A percentile compares a stretch with the other conserved stretches of the same genome.
Conservation (phyloP, 2,797 vertebrate genomes). For the Nyctalus aviator region DNA sequence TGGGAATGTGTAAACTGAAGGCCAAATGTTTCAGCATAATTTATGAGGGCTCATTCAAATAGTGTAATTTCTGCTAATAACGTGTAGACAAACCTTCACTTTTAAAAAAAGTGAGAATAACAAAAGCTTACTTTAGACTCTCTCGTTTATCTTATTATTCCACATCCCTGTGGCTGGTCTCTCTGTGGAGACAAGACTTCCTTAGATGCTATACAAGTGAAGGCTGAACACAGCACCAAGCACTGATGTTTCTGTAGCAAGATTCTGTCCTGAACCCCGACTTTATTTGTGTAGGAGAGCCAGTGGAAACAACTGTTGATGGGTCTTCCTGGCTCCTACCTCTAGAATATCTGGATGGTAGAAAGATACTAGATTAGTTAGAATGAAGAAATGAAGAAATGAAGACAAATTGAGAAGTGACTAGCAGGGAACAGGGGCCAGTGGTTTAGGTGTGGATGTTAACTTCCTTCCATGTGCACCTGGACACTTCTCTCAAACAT, state of each 20-base stretch:
- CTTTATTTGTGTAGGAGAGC: neutral
- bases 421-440: neutral
- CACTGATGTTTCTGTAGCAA: neutral
- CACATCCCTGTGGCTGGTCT: neutral
- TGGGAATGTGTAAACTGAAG: neutral
- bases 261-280: neutral
- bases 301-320: slow-evolving; percentile 19
- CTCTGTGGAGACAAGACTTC: neutral
- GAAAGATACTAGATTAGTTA: neutral
- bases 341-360: slow-evolving; percentile 16
- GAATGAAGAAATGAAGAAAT: too few species aligned
- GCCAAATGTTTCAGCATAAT: neutral
- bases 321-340: slow-evolving; percentile 4
- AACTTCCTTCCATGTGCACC: neutral
- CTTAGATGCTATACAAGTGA: neutral
- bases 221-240: neutral
- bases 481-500: neutral
- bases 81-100: neutral
- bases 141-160: neutral
- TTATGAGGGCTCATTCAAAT: neutral
- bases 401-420: slow-evolving; percentile 64
- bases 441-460: neutral
- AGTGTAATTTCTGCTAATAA: slow-evolving; percentile 5
- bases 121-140: slow-evolving; percentile 10
- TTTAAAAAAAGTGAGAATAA: neutral